Conservation (phyloP, 2,797 vertebrate species). For the Parauchenoglanis punctatus region DNA sequence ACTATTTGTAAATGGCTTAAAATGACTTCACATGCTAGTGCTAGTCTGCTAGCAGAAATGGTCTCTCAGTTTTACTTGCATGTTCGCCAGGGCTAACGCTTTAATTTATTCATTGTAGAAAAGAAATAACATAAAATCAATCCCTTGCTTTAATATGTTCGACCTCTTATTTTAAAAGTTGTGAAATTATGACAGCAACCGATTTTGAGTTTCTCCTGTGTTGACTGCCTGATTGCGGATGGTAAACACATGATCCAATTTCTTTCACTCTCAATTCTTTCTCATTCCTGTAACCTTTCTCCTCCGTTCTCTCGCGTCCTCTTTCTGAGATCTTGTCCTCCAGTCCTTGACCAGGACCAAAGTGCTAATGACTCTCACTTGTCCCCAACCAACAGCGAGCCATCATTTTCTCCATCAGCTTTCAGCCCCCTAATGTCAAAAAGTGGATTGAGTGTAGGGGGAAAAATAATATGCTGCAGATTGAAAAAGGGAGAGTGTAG, state of each 20-base stretch:
- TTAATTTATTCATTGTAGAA: neutral
- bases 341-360: neutral
- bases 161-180: neutral
- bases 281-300: neutral
- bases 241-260: neutral
- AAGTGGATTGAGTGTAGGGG: slow-evolving; percentile 34
- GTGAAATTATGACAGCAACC: neutral
- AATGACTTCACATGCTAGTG: neutral
- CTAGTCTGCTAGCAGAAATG: neutral
- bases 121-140: too few relatives aligned
- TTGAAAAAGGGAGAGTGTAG: slow-evolving; percentile 49
- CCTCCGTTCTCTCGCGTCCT: neutral
- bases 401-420: slow-evolving; percentile 17
- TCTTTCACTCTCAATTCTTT: neutral
- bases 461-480: slow-evolving; percentile 54
- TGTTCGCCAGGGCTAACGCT: neutral
- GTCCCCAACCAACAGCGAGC: slow-evolving; percentile 29
- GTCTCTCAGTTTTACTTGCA: neutral
- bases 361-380: slow-evolving; percentile 26
- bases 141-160: neutral
- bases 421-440: slow-evolving; percentile 38
- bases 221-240: neutral
- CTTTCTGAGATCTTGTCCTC: slow-evolving; percentile 4
- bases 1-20: neutral
- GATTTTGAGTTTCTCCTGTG: neutral